Percentiles rank a stretch among this genome's conserved stretches.
These are phyloP conservation scores for Drosophila basisetae DNA, from an alignment of 2,888 invertebrate species.

Conservation along the genomic window DNA sequence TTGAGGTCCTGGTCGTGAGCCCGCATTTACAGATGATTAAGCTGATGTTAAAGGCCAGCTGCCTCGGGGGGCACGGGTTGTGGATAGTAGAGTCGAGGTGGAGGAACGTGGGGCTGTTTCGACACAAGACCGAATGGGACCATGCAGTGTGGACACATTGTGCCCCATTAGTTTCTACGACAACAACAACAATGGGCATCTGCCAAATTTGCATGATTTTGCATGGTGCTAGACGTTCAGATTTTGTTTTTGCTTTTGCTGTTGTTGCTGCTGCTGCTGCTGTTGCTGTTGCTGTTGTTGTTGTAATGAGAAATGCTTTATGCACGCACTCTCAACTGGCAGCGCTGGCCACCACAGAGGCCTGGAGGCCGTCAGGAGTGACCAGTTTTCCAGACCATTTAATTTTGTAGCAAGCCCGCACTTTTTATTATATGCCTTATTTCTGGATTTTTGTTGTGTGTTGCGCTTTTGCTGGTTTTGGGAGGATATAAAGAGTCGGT, in stretches of 20 bases:
- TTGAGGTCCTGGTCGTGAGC: constrained; percentile 47
- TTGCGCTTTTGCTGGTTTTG: constrained; percentile 8
- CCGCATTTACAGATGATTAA: constrained; percentile 84
- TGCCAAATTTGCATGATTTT: constrained; percentile 77
- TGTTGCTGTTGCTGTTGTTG: constrained; percentile 34
- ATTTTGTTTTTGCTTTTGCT: constrained; percentile 12
- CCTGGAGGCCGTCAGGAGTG: constrained; percentile 42
- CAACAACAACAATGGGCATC: constrained; percentile 57
- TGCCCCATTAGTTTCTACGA: constrained; percentile 79
- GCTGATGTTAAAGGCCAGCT: constrained; percentile 82
- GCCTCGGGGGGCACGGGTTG: constrained; percentile 2
- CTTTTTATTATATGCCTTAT: constrained; percentile 33
- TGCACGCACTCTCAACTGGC: constrained; percentile 69
- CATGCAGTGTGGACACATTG: constrained; percentile 73
- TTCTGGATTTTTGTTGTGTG: constrained; percentile 3
- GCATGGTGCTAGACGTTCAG: constrained; percentile 43
- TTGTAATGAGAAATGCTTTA: constrained; percentile 76
- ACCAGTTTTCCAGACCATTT: constrained; percentile 84
- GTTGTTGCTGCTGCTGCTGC: constrained; percentile 11
- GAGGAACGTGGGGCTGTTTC: not conserved
- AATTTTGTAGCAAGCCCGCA: constrained; percentile 73
- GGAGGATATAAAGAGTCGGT: not conserved
- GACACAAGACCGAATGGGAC: constrained; percentile 13
- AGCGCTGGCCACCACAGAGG: constrained; percentile 14
- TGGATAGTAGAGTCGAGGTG: not conserved